Evolutionary conservation across 2,797 vertebrate species (phyloP), one percentile per base, ranked within the genome.

Genomic region (Chelmon rostratus): DNA sequence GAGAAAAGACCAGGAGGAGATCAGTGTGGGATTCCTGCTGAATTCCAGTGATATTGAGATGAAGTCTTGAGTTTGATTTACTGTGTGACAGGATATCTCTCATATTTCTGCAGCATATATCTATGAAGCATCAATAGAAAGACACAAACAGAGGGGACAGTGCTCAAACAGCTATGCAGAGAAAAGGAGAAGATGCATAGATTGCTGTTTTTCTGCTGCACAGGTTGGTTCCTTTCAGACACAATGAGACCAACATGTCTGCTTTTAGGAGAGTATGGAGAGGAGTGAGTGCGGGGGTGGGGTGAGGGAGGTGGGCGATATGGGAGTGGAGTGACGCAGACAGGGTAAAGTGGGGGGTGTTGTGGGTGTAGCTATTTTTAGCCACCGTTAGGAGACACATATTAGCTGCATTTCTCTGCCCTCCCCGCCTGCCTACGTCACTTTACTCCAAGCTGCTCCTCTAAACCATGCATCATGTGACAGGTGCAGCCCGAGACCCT

Each of bases 311-410:
- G 79, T 63, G 62, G 79, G 74, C 67, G 63, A 82, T 82, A 75
- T 63, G 74, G 83, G 57, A 87, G 76, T 62, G 68, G 21, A 87
- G 82, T 93, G 92, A 93, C 90, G 91, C 87, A 92, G 86, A 62
- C 79, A 71, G 54, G 61, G 79, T 79, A 85, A 86, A 89, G 82
- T 50, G 83, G 88, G 68, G 88, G 89, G 87, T 76, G 84, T 74
- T 66, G 85, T 81, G 89, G 83, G 82, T 83, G 87, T 49, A 61
- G 79, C 82, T 94, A 94, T 94, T 91, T 93, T 88, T 91, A 93
- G 87, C 70, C 28, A 7, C 40, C 3, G 68, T 68, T 54, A 86
- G 82, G 88, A 90, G 67, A 91, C 86, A 84, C 81, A 85, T 44
- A 80, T 88, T 81, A 71, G 82, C 86, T 87, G 86, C 84, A 73